Conservation (phyloP, 2,888 invertebrate genomes). For the Eurytoma californica region DNA sequence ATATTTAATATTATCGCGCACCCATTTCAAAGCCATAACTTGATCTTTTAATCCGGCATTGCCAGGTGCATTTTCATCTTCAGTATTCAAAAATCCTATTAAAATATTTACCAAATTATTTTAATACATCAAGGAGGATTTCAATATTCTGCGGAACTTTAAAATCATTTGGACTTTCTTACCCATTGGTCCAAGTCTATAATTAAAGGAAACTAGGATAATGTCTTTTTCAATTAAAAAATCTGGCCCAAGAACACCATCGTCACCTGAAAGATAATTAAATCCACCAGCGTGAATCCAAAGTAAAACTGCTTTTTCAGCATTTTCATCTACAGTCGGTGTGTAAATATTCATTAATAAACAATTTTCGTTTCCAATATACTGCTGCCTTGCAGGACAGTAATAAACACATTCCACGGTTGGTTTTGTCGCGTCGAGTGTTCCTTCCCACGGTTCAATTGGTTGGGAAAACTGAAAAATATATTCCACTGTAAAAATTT, state of each 20-base stretch:
- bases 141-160: neutral
- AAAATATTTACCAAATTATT: neutral
- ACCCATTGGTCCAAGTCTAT: constrained; percentile 68
- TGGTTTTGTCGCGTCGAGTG: constrained; percentile 67
- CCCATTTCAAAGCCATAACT: constrained; percentile 69
- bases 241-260: constrained; percentile 65
- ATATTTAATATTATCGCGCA: constrained; percentile 66
- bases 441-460: constrained; percentile 67
- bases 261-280: constrained; percentile 63
- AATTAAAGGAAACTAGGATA: constrained; percentile 68
- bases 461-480: constrained; percentile 59
- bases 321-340: constrained; percentile 64
- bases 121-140: neutral
- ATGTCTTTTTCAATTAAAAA: constrained; percentile 67
- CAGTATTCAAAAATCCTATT: constrained; percentile 68
- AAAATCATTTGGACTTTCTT: constrained; percentile 29
- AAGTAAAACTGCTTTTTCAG: constrained; percentile 67
- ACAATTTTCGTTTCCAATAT: constrained; percentile 69
- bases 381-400: constrained; percentile 62
- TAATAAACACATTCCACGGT: constrained; percentile 65
- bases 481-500: constrained; percentile 2
- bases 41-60: constrained; percentile 70
- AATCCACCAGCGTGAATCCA: constrained; percentile 67
- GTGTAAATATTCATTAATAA: constrained; percentile 69
- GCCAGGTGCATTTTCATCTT: constrained; percentile 66